These are phyloP conservation scores for Hyposmocoma kahamanoa DNA, from an alignment of 1,140 invertebrate species.

Conservation along the genomic window DNA sequence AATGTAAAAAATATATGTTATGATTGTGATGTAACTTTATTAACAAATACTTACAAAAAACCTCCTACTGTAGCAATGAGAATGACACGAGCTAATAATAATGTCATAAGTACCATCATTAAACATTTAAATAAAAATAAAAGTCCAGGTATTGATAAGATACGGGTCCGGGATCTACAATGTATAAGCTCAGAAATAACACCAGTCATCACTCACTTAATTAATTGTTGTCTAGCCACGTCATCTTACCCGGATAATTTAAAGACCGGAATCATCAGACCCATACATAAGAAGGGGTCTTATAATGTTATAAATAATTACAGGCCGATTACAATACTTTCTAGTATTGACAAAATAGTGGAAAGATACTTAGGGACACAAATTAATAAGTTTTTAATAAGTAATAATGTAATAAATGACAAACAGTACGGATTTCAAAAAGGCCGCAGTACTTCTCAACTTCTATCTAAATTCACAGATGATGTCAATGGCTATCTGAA, in stretches of 20 bases:
- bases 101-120: not conserved
- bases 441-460: no score
- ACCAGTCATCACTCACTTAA: conserved; percentile 1
- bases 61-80: not conserved
- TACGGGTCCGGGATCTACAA: not conserved
- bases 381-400: no score
- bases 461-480: no score
- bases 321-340: no score
- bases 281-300: no score
- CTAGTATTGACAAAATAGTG: no score
- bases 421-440: no score
- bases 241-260: not conserved
- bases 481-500: no score
- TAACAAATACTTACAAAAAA: not conserved
- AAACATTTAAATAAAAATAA: conserved; percentile 2
- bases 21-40: not conserved
- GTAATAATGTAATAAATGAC: no score
- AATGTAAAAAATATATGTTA: conserved; percentile 1
- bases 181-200: not conserved
- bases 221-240: not conserved
- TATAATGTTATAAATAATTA: no score
- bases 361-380: no score
- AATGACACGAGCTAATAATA: not conserved
- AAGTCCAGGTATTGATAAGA: conserved; percentile 4
- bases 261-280: not conserved